Evolutionary conservation across 2,113 vertebrate genomes (phyloP).

Genomic region (Colossoma macropomum): DNA sequence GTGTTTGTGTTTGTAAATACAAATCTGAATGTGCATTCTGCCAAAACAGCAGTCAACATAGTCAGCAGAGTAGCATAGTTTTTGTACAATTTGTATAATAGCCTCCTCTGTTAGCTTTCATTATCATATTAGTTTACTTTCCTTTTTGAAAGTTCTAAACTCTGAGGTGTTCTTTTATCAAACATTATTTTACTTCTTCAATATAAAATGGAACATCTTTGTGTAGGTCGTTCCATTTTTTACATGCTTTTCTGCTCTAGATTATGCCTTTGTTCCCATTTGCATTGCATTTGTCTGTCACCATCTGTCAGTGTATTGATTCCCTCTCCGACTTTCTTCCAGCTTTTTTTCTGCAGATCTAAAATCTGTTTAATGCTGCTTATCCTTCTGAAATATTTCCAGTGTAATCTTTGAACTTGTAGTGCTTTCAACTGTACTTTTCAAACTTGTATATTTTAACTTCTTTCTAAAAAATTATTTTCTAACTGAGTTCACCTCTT

Average conservation of each 20-base stretch:
- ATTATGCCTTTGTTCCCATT: background rate
- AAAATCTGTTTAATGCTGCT: background rate
- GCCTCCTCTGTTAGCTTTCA: background rate
- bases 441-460: too few species aligned
- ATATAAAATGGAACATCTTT: background rate
- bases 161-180: background rate
- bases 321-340: background rate
- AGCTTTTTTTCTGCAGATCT: background rate
- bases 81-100: background rate
- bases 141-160: background rate
- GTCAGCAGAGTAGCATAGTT: too few species aligned
- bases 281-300: conserved; percentile 14
- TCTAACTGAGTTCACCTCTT: conserved; percentile 28
- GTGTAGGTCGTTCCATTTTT: background rate
- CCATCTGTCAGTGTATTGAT: background rate
- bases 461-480: conserved; percentile 21
- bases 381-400: conserved; percentile 4
- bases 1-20: background rate
- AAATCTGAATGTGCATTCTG: background rate
- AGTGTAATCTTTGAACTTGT: conserved; percentile 37
- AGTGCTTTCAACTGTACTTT: too few species aligned
- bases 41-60: background rate
- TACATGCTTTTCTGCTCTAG: background rate
- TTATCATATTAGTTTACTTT: background rate
- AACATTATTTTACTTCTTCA: background rate